Base-by-base conservation (phyloP, 2,113 vertebrate genomes). In the Sinocyclocheilus anshuiensis region DNA sequence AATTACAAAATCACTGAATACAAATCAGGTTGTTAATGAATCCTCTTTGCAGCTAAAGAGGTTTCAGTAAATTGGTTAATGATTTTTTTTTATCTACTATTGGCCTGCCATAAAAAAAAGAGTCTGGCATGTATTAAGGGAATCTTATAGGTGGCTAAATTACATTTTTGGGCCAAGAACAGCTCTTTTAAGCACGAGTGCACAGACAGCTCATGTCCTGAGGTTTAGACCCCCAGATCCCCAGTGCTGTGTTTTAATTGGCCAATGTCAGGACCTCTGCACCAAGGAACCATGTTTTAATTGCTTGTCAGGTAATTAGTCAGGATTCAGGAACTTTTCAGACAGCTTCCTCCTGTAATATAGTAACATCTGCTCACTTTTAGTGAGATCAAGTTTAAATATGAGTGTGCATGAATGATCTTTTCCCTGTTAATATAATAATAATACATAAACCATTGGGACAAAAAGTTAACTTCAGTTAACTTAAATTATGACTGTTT, bases 171-270 rank as follows among this genome's bases (percentile, higher is more conserved):
- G 26, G 1, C 11, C n/a, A 79, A 26, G 50, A 57, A 36, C 7
- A 4, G 55, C 22, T 16, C n/a, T 10, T n/a, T 80, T n/a, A 63
- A 24, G 33, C 78, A 42, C 15, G 78, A 80, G 33, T 80, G 78
- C 33, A 2, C 78, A 61, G 78, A 81, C 50, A 69, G 67, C 22
- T 65, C 50, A 2, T 15, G 15, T 86, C 26, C 53, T 53, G 20
- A 71, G 53, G 72, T 74, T 36, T n/a, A 72, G 50, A 13, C 26
- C 82, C 77, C 18, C 20, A 5, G 72, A n/a, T 82, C n/a, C 59
- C 57, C 74, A 39, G 20, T 24, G 61, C 84, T 83, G 71, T 4
- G 6, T 57, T 74, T 84, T 86, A 88, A 86, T 78, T 85, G 79
- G 79, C 48, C 48, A 12, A 8, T 55, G 63, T 86, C 80, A 29